Conservation (phyloP, 1,140 invertebrate genomes). For the Leucophenga varia region DNA sequence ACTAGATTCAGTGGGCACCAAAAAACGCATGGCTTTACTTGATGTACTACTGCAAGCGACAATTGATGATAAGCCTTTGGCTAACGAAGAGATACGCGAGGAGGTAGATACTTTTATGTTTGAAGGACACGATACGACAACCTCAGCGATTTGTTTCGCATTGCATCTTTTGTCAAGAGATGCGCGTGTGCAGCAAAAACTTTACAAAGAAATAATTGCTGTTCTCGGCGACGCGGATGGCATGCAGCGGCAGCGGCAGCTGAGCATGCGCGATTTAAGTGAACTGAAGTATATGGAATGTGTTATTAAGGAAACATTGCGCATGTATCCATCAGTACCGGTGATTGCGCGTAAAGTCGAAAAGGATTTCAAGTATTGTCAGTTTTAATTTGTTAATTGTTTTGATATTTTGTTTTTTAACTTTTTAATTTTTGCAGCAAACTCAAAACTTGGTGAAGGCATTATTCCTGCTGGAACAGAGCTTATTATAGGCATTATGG, state of each 20-base stretch:
- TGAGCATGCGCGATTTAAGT: conserved; percentile 59
- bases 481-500: conserved; percentile 26
- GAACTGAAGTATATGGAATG: conserved; percentile 70
- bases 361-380: conserved; percentile 60
- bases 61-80: conserved; percentile 58
- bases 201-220: conserved; percentile 40
- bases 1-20: conserved; percentile 31
- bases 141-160: conserved; percentile 38
- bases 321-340: conserved; percentile 67
- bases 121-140: conserved; percentile 58
- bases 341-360: conserved; percentile 62
- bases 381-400: conserved; percentile 22
- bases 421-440: conserved; percentile 14
- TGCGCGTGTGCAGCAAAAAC: conserved; percentile 36
- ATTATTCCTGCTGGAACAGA: conserved; percentile 38
- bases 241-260: conserved; percentile 43
- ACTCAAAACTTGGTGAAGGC: conserved; percentile 22
- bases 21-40: conserved; percentile 66
- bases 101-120: conserved; percentile 74
- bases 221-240: too few relatives aligned
- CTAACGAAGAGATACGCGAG: conserved; percentile 66
- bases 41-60: conserved; percentile 67
- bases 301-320: conserved; percentile 70
- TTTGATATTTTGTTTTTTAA: not conserved
- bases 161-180: conserved; percentile 32